Evolutionary conservation across 1,140 invertebrate species (phyloP), one percentile per base, ranked within the genome.

Genomic region (Drosophila melanogaster): DNA sequence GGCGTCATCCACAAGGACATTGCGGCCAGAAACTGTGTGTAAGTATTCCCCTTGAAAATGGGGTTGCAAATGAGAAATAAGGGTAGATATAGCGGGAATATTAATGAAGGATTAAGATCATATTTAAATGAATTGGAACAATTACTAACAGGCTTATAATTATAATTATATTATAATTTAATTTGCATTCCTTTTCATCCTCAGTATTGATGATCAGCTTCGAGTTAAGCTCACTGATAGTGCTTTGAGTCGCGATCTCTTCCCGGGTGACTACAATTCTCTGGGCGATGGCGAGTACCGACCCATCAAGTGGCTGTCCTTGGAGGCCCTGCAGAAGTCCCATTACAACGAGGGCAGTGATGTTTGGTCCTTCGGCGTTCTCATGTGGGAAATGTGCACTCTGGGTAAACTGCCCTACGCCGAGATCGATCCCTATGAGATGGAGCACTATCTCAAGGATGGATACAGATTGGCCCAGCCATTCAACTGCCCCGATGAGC

Each of bases 381-480:
- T 98, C 1, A 93, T 99, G 65, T 99, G 98, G 98, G 98, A 99
- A 92, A 93, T 99, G 79, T 97, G 98, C 60, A 99, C 98, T 0
- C 92, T 98, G 57, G 97, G 96, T 3, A 97, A 98, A 89, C 96
- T 98, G 90, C 98, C 98, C 0, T 99, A 98, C 87, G 84, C 84
- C 44, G 92, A 92, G 59, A 90, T 92, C 33, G 90, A 92, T 81
- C 96, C 97, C 6, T 98, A 98, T 91, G 98, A 99, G 92, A 97
- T 99, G 94, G 95, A 95, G 8, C 95, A 96, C n/a, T 98, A 97
- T 93, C 93, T 99, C 26, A 94, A 96, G 64, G 97, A 98, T 89
- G 97, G 98, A 17, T 98, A 98, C 89, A 94, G 98, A 92, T 94
- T 99, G 79, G 95, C 96, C 15, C 98, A 99, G 91, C 98, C 98